Evolutionary conservation across 2,797 vertebrate genomes (phyloP).

Genomic region (Pteropus rufus): DNA sequence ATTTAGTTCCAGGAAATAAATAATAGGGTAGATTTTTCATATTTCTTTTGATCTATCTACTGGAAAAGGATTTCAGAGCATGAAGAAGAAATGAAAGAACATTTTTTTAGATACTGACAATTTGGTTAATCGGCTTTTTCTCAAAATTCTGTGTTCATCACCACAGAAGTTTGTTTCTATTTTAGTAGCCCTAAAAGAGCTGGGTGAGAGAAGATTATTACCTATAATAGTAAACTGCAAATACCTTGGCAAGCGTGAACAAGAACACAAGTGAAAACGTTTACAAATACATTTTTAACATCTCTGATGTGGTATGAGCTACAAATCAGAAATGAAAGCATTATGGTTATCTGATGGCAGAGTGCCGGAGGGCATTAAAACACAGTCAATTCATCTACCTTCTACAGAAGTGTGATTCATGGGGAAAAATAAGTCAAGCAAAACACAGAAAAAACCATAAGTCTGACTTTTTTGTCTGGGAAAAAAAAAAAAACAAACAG

Average conservation of each 20-base stretch:
- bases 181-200: not conserved
- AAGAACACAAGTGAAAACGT: not conserved
- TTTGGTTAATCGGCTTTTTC: not conserved
- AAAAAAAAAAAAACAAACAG: not conserved
- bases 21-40: not conserved
- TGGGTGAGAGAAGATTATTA: slow-evolving; percentile 55
- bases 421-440: slow-evolving; percentile 40
- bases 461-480: slow-evolving; percentile 48
- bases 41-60: not conserved
- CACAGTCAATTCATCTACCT: not conserved
- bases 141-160: not conserved
- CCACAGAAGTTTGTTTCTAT: slow-evolving; percentile 27
- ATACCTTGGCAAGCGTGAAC: not conserved
- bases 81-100: not conserved
- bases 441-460: slow-evolving; percentile 8
- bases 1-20: slow-evolving; percentile 40
- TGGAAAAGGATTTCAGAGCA: slow-evolving; percentile 5
- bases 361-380: not conserved
- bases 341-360: not conserved
- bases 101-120: not conserved
- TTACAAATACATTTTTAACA: not conserved
- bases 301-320: not conserved
- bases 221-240: slow-evolving; percentile 47
- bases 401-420: not conserved
- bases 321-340: not conserved